Evolutionary conservation across 1,140 invertebrate species (phyloP).

Genomic region (Grapholita molesta): DNA sequence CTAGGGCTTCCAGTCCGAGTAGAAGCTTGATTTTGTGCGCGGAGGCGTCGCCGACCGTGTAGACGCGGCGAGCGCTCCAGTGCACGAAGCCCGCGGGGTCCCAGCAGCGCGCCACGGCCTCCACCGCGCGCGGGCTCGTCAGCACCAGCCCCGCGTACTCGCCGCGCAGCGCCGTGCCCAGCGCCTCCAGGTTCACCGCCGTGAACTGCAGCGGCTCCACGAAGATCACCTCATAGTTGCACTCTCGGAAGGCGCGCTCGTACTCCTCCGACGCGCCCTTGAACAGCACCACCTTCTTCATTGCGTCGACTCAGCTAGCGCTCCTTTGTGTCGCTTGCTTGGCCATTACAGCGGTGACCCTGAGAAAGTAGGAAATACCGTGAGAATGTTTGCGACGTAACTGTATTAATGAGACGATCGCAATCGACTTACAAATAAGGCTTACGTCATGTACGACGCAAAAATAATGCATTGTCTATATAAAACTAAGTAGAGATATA

Average conservation of each 20-base stretch:
- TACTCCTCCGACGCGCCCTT: slow-evolving; percentile 79
- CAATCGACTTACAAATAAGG: not conserved
- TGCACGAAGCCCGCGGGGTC: slow-evolving; percentile 62
- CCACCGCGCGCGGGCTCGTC: slow-evolving; percentile 76
- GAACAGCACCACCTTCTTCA: slow-evolving; percentile 77
- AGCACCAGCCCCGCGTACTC: slow-evolving; percentile 78
- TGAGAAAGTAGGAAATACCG: slow-evolving; percentile 47
- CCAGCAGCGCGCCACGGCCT: slow-evolving; percentile 70
- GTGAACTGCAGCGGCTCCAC: slow-evolving; percentile 77
- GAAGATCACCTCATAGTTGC: slow-evolving; percentile 72
- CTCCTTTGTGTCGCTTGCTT: slow-evolving; percentile 35
- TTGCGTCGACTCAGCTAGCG: slow-evolving; percentile 26
- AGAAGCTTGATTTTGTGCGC: slow-evolving; percentile 61
- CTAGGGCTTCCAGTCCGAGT: slow-evolving; percentile 73
- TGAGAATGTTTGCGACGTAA: slow-evolving; percentile 5
- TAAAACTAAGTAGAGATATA: not conserved
- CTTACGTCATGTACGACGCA: not conserved
- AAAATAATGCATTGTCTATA: not conserved
- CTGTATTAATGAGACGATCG: slow-evolving; percentile 7
- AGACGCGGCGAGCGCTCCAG: slow-evolving; percentile 76
- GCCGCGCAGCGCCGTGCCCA: slow-evolving; percentile 60
- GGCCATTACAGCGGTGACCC: slow-evolving; percentile 46
- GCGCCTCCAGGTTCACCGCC: slow-evolving; percentile 62
- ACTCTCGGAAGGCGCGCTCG: slow-evolving; percentile 60
- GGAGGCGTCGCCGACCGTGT: slow-evolving; percentile 77